Percentiles rank a stretch among this genome's conserved stretches.
Conservation (phyloP, 2,888 invertebrate genomes). For the Euzophera pinguis region DNA sequence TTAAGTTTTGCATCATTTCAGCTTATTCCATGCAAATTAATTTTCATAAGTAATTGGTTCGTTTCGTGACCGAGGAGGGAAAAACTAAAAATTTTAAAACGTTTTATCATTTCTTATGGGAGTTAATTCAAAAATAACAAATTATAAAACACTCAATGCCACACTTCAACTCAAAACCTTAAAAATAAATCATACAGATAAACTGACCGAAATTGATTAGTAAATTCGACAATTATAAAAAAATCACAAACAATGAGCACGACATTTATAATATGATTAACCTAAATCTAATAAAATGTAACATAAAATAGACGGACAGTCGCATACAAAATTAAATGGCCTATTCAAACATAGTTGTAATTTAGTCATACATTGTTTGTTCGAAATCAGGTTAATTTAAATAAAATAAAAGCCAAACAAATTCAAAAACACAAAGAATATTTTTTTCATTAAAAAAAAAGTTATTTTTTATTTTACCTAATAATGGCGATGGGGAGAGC, state of each 20-base stretch:
- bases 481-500: too few relatives aligned
- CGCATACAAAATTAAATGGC: background rate
- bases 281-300: background rate
- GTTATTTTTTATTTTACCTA: too few relatives aligned
- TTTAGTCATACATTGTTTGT: background rate
- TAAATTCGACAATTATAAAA: conserved; percentile 4
- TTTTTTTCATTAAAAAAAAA: too few relatives aligned
- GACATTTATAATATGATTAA: background rate
- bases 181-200: background rate
- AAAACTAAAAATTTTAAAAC: too few relatives aligned
- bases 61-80: too few relatives aligned
- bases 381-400: too few relatives aligned
- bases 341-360: background rate
- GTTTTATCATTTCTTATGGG: too few relatives aligned
- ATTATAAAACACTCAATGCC: background rate
- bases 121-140: background rate
- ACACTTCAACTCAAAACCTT: background rate
- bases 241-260: conserved; percentile 7
- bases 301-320: conserved; percentile 5
- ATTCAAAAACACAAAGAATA: too few relatives aligned
- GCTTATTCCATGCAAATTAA: too few relatives aligned
- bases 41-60: too few relatives aligned
- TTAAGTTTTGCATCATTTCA: too few relatives aligned
- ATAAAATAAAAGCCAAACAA: too few relatives aligned
- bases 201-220: conserved; percentile 6